phyloP scores from a whole-genome alignment of 1,140 invertebrate species.

The Halictus rubicundus region DNA sequence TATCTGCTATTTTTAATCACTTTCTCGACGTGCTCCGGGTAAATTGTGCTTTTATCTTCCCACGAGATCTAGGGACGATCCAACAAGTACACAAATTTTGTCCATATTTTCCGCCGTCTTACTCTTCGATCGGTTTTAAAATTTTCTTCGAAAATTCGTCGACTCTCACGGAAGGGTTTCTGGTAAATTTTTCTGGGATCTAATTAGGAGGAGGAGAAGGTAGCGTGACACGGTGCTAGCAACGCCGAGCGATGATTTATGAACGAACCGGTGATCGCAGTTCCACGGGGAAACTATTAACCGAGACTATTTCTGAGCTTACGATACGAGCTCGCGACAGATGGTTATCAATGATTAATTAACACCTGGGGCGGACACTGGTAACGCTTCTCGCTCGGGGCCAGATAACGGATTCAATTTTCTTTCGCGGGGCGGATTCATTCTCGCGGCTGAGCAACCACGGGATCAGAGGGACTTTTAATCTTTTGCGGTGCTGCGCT shows the following conservation, averaged over 20 bases:
- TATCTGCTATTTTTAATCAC: no score
- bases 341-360: conserved; percentile 4
- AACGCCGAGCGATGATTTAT: neutral
- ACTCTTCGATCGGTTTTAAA: no score
- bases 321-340: neutral
- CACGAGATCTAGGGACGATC: no score
- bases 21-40: no score
- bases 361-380: neutral
- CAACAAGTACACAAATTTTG: no score
- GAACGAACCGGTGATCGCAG: neutral
- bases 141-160: no score
- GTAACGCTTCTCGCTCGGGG: neutral
- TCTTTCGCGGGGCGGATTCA: neutral
- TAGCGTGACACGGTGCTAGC: neutral
- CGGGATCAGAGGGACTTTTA: neutral
- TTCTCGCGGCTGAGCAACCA: neutral
- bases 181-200: neutral
- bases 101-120: no score
- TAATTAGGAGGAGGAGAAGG: neutral
- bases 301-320: neutral
- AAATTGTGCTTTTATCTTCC: no score
- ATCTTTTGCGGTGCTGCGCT: no score
- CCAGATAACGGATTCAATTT: conserved; percentile 4
- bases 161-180: no score
- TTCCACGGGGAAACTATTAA: neutral